These are phyloP conservation scores for Diplolepis rosae DNA, from an alignment of 2,888 invertebrate species.

Conservation along the genomic window DNA sequence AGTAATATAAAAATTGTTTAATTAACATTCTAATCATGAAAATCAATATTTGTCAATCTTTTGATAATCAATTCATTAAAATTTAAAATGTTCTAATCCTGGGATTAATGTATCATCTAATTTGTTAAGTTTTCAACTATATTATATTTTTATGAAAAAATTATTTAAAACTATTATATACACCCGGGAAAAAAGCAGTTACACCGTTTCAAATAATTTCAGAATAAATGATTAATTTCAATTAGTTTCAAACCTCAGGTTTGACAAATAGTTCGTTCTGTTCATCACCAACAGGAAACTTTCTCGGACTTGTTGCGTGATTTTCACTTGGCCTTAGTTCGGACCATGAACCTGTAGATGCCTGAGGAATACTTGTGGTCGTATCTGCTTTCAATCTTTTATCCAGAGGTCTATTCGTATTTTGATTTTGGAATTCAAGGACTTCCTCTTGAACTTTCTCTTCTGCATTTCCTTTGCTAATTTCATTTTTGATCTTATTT, in stretches of 20 bases:
- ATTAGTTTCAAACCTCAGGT: constrained; percentile 6
- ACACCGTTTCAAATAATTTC: no score
- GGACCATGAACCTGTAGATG: constrained; percentile 12
- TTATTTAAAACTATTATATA: no score
- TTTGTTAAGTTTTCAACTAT: no score
- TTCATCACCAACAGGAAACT: neutral
- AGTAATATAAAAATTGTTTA: no score
- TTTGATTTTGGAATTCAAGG: neutral
- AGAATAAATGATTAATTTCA: neutral
- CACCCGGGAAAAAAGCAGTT: no score
- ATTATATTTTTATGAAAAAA: no score
- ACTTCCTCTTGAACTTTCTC: neutral
- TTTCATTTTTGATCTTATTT: constrained; percentile 7
- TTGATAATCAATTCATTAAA: no score
- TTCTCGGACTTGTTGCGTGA: constrained; percentile 18
- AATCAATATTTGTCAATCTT: no score
- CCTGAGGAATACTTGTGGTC: constrained; percentile 7
- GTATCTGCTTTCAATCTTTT: constrained; percentile 35
- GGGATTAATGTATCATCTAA: no score
- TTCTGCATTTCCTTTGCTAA: neutral
- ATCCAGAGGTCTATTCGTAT: constrained; percentile 30
- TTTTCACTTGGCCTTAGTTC: constrained; percentile 19
- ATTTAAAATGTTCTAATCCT: no score
- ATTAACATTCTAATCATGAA: no score
- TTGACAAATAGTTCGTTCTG: constrained; percentile 1